Conservation (phyloP, 2,797 vertebrate genomes). For the Bufotes viridis region DNA sequence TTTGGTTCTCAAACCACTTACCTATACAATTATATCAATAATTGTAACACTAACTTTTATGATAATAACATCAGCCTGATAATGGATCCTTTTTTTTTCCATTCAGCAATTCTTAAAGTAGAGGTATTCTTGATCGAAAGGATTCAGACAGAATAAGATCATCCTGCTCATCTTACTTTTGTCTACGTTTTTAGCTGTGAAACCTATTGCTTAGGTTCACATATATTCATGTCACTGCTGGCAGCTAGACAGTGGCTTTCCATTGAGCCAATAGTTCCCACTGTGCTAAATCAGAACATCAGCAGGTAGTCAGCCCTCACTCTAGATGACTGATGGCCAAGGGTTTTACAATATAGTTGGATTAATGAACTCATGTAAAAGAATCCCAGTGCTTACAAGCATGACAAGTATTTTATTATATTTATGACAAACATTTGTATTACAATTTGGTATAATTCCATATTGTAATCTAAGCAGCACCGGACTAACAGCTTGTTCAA, state of each 20-base stretch:
- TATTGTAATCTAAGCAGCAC: constrained; percentile 31
- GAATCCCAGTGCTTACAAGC: constrained; percentile 33
- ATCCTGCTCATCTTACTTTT: constrained; percentile 19
- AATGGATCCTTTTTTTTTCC: background rate
- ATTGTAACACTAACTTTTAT: background rate
- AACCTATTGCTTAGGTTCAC: constrained; percentile 43
- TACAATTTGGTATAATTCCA: constrained; percentile 20
- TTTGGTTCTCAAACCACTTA: too few relatives aligned
- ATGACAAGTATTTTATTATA: constrained; percentile 43
- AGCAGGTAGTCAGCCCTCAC: constrained; percentile 53
- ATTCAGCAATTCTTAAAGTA: background rate
- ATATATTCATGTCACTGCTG: constrained; percentile 45
- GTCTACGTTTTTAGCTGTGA: constrained; percentile 33
- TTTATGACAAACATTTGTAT: constrained; percentile 22
- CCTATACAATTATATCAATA: too few relatives aligned
- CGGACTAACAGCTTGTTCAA: constrained; percentile 43
- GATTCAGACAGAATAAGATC: background rate
- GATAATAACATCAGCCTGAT: background rate
- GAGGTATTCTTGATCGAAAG: background rate
- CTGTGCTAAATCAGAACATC: constrained; percentile 62
- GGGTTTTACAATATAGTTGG: constrained; percentile 26
- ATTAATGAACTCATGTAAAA: constrained; percentile 55
- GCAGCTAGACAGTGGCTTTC: constrained; percentile 53
- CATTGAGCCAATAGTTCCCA: constrained; percentile 52
- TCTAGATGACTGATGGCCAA: constrained; percentile 40